These are phyloP conservation scores for Holcopasites calliopsidis DNA, from an alignment of 1,140 invertebrate species.

Conservation along the genomic window DNA sequence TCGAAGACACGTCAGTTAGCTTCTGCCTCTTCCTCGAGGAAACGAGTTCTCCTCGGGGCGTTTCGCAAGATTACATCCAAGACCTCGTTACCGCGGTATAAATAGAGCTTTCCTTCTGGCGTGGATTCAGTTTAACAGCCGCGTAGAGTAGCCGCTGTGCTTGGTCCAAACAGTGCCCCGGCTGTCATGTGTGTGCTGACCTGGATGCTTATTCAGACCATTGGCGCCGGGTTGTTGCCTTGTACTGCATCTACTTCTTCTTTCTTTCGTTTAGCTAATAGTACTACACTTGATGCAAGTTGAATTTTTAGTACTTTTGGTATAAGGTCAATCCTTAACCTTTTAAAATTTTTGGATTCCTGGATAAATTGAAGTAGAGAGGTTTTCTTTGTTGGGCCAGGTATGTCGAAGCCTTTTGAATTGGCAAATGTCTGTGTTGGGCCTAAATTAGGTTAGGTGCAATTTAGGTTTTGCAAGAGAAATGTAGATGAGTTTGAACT, in stretches of 20 bases:
- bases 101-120: slow-evolving; percentile 54
- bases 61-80: slow-evolving; percentile 57
- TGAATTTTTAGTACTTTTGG: no score
- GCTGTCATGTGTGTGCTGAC: slow-evolving; percentile 60
- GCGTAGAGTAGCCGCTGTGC: slow-evolving; percentile 20
- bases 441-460: no score
- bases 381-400: no score
- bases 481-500: no score
- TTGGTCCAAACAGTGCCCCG: slow-evolving; percentile 54
- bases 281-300: no score
- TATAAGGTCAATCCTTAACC: no score
- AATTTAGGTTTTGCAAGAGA: no score
- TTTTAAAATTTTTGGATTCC: no score
- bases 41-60: slow-evolving; percentile 46
- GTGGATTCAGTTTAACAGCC: slow-evolving; percentile 57
- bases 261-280: no score
- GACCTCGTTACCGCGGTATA: slow-evolving; percentile 62
- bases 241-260: background rate
- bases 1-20: background rate
- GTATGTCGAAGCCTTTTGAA: no score
- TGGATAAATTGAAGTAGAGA: no score
- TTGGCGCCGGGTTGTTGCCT: slow-evolving; percentile 51
- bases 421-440: no score
- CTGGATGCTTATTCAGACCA: slow-evolving; percentile 63
- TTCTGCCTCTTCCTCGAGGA: slow-evolving; percentile 33